These are phyloP conservation scores for Cottus gobio DNA, from an alignment of 2,113 vertebrate species.

Conservation along the genomic window DNA sequence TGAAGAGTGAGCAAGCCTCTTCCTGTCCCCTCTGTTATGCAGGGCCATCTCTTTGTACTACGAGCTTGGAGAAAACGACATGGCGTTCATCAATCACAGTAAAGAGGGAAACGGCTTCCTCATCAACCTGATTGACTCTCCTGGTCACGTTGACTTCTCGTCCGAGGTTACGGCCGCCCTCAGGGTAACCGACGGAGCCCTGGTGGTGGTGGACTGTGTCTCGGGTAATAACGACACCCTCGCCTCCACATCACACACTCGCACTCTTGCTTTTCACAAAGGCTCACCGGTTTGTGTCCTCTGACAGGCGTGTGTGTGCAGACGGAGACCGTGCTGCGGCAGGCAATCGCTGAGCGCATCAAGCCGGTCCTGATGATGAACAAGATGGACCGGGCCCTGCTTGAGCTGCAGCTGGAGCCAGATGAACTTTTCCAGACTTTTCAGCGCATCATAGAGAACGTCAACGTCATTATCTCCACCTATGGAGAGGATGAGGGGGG, in stretches of 20 bases:
- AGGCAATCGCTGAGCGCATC: slow-evolving; percentile 95
- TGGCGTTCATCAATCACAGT: slow-evolving; percentile 95
- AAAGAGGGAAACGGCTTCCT: slow-evolving; percentile 95
- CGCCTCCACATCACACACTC: not conserved
- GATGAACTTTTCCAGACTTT: slow-evolving; percentile 95
- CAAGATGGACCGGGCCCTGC: slow-evolving; percentile 95
- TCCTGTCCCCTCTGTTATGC: not conserved
- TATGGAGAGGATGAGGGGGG: slow-evolving; percentile 94
- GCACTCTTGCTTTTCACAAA: not conserved
- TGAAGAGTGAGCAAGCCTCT: not conserved
- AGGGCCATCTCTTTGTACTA: slow-evolving; percentile 96
- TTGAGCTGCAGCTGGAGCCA: slow-evolving; percentile 92
- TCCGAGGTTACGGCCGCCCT: slow-evolving; percentile 96
- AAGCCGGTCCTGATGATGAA: slow-evolving; percentile 98
- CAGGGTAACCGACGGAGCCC: slow-evolving; percentile 93
- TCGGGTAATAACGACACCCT: slow-evolving; percentile 84
- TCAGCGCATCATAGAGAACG: slow-evolving; percentile 94
- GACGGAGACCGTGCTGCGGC: slow-evolving; percentile 95
- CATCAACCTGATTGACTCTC: slow-evolving; percentile 96
- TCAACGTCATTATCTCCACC: slow-evolving; percentile 97
- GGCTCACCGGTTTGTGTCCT: slow-evolving; percentile 6
- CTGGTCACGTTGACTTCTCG: slow-evolving; percentile 96
- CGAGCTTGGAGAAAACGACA: slow-evolving; percentile 89
- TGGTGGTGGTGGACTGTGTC: slow-evolving; percentile 96
- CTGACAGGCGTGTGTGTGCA: slow-evolving; percentile 92